A percentile compares a stretch with the other conserved stretches of the same genome.
These are phyloP conservation scores for Gobius niger DNA, from an alignment of 2,113 vertebrate genomes.

Conservation along the genomic window DNA sequence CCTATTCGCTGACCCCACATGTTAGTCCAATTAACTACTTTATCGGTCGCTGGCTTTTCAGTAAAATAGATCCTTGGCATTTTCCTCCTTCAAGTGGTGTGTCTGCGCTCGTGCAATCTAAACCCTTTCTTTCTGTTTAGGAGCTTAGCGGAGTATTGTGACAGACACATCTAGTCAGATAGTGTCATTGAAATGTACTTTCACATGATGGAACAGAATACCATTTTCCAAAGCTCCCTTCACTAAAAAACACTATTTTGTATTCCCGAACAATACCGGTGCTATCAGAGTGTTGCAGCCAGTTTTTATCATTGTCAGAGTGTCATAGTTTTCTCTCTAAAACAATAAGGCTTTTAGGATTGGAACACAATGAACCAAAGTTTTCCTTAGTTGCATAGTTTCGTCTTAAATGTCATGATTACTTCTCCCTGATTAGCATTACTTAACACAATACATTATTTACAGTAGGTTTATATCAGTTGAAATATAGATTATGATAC, in stretches of 20 bases:
- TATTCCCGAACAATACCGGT: background rate
- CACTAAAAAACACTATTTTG: background rate
- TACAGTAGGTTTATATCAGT: too few relatives aligned
- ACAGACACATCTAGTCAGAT: background rate
- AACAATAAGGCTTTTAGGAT: background rate
- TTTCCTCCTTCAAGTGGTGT: conserved; percentile 43
- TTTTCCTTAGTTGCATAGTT: background rate
- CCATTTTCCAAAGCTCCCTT: background rate
- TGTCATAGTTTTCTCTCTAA: background rate
- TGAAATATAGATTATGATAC: too few relatives aligned
- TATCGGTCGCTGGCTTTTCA: conserved; percentile 55
- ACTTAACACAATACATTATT: too few relatives aligned
- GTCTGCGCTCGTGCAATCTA: conserved; percentile 31
- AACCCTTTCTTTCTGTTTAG: background rate
- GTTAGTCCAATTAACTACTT: conserved; percentile 57
- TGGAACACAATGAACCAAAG: conserved; percentile 1
- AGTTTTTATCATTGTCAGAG: conserved; percentile 4
- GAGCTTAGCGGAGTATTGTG: background rate
- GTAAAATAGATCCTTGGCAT: conserved; percentile 51
- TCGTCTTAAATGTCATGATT: background rate
- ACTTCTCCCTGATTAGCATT: too few relatives aligned
- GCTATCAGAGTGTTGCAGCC: background rate
- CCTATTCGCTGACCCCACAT: conserved; percentile 47
- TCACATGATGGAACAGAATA: background rate
- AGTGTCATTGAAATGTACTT: background rate